Conservation (phyloP, 2,113 vertebrate genomes). For the Chamaea fasciata region DNA sequence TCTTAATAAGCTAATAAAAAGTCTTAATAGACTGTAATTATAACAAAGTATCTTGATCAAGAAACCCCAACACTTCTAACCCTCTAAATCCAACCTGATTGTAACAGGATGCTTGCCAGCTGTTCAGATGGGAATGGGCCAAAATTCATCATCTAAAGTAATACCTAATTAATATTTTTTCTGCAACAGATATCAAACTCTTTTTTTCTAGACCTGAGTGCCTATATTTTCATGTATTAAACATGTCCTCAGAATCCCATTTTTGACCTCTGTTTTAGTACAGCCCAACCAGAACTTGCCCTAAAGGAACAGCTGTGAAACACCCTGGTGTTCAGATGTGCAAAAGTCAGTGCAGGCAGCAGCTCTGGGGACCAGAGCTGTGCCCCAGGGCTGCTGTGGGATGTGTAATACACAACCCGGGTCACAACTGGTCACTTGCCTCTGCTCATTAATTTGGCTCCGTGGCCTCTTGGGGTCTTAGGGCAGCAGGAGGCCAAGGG, state of each 20-base stretch:
- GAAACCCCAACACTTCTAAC: neutral
- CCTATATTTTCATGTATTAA: neutral
- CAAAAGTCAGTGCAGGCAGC: neutral
- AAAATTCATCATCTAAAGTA: conserved; percentile 66
- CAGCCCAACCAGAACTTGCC: neutral
- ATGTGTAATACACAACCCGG: fast-evolving
- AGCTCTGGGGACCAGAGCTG: neutral
- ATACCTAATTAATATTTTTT: conserved; percentile 67
- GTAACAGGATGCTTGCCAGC: conserved; percentile 64
- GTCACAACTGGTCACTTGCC: neutral
- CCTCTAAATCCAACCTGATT: conserved; percentile 29
- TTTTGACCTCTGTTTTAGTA: neutral
- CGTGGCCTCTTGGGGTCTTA: neutral
- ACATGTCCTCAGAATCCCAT: neutral
- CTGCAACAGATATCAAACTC: conserved; percentile 66
- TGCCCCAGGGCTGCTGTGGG: neutral
- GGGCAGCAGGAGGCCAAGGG: neutral
- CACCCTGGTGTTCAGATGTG: neutral
- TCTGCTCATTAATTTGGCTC: neutral
- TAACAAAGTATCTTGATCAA: conserved; percentile 60
- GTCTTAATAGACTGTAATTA: conserved; percentile 42
- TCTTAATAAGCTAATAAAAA: conserved; percentile 48
- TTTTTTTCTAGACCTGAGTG: conserved; percentile 20
- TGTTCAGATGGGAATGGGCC: conserved; percentile 67
- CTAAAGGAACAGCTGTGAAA: neutral